Percentiles rank a stretch among this genome's conserved stretches.
phyloP scores from a whole-genome alignment of 2,113 vertebrate species.

The Tinamus guttatus region DNA sequence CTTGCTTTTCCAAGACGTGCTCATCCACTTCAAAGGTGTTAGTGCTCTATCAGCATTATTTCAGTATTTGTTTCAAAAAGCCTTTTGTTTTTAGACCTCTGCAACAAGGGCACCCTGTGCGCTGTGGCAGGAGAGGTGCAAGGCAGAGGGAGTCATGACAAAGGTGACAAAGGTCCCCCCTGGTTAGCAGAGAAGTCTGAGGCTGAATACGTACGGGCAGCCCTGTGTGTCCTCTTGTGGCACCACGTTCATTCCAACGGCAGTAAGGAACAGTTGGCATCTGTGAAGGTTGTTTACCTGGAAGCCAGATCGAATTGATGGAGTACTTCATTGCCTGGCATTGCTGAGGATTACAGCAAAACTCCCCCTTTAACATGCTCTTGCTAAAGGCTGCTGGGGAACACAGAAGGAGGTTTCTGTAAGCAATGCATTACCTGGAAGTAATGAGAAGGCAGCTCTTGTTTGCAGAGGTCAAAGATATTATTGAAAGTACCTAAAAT shows the following conservation, averaged over 20 bases:
- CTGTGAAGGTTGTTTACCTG: conserved; percentile 9
- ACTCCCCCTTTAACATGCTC: background rate
- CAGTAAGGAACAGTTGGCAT: background rate
- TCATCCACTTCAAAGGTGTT: conserved; percentile 3
- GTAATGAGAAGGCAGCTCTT: background rate
- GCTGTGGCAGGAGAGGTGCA: background rate
- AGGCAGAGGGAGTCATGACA: background rate
- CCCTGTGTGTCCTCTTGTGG: background rate
- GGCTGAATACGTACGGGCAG: background rate
- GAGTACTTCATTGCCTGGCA: background rate
- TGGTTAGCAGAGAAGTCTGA: background rate
- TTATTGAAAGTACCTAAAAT: conserved; percentile 34
- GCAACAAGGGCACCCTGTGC: background rate
- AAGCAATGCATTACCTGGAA: conserved; percentile 8
- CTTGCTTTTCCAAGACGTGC: conserved; percentile 7
- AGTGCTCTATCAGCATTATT: conserved; percentile 19
- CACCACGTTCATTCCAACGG: background rate
- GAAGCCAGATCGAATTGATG: background rate
- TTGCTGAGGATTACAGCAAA: background rate
- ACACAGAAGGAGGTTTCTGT: background rate
- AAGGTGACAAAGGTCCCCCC: background rate
- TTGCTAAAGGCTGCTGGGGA: background rate
- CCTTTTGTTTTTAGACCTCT: background rate
- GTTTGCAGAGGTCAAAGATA: conserved; percentile 24
- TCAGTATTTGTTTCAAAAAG: background rate